Percentiles rank a stretch among this genome's conserved stretches.
Conservation (phyloP, 1,140 invertebrate genomes). For the Batillaria attramentaria region DNA sequence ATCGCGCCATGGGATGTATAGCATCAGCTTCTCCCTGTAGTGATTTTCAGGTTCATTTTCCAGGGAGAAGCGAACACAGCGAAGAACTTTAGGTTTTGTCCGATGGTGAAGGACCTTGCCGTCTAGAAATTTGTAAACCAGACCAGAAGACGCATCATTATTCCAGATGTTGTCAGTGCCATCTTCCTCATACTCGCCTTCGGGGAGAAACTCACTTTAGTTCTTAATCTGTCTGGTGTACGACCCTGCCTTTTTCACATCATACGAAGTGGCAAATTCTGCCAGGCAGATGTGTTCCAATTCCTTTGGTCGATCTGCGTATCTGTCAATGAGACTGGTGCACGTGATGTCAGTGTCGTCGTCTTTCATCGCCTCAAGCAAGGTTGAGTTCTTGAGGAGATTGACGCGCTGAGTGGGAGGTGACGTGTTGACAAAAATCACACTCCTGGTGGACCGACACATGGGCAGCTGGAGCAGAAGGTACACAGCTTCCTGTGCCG, state of each 20-base stretch:
- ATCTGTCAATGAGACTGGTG: constrained; percentile 30
- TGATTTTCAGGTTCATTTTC: constrained; percentile 37
- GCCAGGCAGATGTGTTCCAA: constrained; percentile 34
- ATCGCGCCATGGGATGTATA: constrained; percentile 28
- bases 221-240: background rate
- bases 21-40: constrained; percentile 35
- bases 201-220: background rate
- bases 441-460: constrained; percentile 35
- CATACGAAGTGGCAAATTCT: constrained; percentile 32
- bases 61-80: constrained; percentile 20
- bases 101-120: constrained; percentile 33
- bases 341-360: constrained; percentile 32
- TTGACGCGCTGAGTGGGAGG: constrained; percentile 32
- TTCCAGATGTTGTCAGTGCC: background rate
- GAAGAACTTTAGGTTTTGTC: constrained; percentile 24
- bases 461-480: constrained; percentile 48
- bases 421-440: constrained; percentile 47
- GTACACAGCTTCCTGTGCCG: constrained; percentile 45
- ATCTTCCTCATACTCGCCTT: background rate
- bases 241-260: background rate
- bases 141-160: background rate
- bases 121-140: constrained; percentile 32
- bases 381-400: constrained; percentile 36
- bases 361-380: constrained; percentile 21
- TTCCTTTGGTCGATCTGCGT: constrained; percentile 32